Conservation (phyloP, 1,140 invertebrate genomes). For the Andrena cerasifolii region DNA sequence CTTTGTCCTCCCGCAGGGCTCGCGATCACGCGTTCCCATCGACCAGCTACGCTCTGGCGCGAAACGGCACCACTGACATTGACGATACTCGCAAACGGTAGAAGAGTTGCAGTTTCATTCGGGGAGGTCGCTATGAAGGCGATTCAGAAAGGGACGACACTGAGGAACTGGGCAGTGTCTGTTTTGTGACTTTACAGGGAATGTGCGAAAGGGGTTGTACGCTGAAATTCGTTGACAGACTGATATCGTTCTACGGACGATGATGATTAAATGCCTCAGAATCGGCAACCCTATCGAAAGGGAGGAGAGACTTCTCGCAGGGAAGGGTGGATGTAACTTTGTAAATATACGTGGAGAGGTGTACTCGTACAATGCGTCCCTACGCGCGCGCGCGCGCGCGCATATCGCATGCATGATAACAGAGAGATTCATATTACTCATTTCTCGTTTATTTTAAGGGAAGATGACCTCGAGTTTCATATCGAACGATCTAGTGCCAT, state of each 20-base stretch:
- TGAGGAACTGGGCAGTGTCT: too few species aligned
- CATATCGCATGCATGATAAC: neutral
- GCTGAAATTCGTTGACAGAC: too few species aligned
- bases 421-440: neutral
- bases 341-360: too few species aligned
- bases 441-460: conserved; percentile 39
- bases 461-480: conserved; percentile 41
- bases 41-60: neutral
- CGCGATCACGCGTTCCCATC: neutral
- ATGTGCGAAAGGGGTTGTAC: too few species aligned
- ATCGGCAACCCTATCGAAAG: too few species aligned
- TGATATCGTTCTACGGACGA: too few species aligned
- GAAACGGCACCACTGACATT: neutral
- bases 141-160: neutral
- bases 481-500: conserved; percentile 72
- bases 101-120: too few species aligned
- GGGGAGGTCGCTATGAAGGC: conserved; percentile 7
- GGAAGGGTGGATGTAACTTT: too few species aligned
- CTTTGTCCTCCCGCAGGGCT: neutral
- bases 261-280: too few species aligned
- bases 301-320: neutral
- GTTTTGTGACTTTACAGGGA: too few species aligned
- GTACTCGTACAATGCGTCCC: too few species aligned
- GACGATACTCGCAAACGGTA: too few species aligned
- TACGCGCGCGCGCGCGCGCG: neutral